These are phyloP conservation scores for Merluccius polli DNA, from an alignment of 2,797 vertebrate species.

Conservation along the genomic window DNA sequence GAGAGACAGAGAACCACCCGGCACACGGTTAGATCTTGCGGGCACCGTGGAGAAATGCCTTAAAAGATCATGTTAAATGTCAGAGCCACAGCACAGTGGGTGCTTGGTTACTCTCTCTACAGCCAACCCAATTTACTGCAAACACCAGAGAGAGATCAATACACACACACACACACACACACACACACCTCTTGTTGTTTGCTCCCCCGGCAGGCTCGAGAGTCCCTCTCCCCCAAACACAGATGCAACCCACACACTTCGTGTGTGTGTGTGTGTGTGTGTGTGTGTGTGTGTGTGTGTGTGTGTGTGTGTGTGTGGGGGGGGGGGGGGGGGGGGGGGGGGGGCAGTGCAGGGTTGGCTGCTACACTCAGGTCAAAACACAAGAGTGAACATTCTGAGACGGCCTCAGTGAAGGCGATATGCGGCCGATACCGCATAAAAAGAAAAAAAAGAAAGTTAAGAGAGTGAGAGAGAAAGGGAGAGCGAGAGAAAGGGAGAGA, in stretches of 20 bases:
- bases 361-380: slow-evolving; percentile 61
- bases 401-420: slow-evolving; percentile 51
- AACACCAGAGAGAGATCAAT: slow-evolving; percentile 68
- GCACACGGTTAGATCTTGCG: slow-evolving; percentile 70
- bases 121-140: slow-evolving; percentile 75
- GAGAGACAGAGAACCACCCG: slow-evolving; percentile 60
- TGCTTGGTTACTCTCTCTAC: slow-evolving; percentile 66
- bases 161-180: slow-evolving; percentile 16
- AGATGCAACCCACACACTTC: too few relatives aligned
- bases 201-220: slow-evolving; percentile 52
- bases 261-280: too few relatives aligned
- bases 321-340: slow-evolving; percentile 15
- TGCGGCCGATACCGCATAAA: slow-evolving; percentile 31
- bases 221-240: slow-evolving; percentile 45
- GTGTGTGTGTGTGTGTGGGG: slow-evolving; percentile 33
- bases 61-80: slow-evolving; percentile 84
- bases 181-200: slow-evolving; percentile 50
- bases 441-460: not conserved
- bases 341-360: too few relatives aligned
- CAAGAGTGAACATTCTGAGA: slow-evolving; percentile 56
- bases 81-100: slow-evolving; percentile 78
- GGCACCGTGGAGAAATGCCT: slow-evolving; percentile 78
- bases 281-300: too few relatives aligned
- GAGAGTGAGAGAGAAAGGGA: slow-evolving; percentile 6
- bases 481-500: too few relatives aligned